phyloP scores from a whole-genome alignment of 1,140 invertebrate genomes.

The Drosophila bocqueti region DNA sequence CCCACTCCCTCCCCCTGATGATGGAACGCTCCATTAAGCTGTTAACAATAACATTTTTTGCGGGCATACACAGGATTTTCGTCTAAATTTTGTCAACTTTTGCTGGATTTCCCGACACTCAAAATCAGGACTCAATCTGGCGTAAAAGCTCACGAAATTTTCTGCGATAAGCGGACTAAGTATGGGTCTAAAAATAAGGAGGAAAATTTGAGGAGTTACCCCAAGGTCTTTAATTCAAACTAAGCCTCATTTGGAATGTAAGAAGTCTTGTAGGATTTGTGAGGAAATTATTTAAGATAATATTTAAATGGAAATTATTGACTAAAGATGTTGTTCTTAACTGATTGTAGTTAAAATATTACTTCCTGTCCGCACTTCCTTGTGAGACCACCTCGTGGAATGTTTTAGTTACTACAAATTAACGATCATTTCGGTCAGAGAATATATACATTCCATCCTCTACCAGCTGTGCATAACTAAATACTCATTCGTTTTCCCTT shows the following conservation, averaged over 20 bases:
- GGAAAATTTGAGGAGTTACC: background rate
- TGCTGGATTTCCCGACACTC: constrained; percentile 37
- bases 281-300: background rate
- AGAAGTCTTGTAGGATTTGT: background rate
- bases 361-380: constrained; percentile 17
- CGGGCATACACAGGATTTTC: constrained; percentile 33
- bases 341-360: background rate
- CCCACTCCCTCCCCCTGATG: constrained; percentile 30
- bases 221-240: constrained; percentile 1
- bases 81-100: constrained; percentile 46
- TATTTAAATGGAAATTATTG: background rate
- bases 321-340: background rate
- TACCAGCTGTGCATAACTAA: constrained; percentile 68
- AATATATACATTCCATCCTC: constrained; percentile 15
- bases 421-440: constrained; percentile 31
- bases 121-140: constrained; percentile 39
- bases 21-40: constrained; percentile 79
- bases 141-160: constrained; percentile 25
- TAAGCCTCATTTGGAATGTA: background rate
- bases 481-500: constrained; percentile 25
- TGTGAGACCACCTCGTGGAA: constrained; percentile 22
- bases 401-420: constrained; percentile 43
- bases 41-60: constrained; percentile 76
- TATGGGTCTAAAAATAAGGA: background rate
- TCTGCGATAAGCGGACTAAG: constrained; percentile 34